Conservation (phyloP, 2,113 vertebrate genomes). For the Microcebus tavaratra region DNA sequence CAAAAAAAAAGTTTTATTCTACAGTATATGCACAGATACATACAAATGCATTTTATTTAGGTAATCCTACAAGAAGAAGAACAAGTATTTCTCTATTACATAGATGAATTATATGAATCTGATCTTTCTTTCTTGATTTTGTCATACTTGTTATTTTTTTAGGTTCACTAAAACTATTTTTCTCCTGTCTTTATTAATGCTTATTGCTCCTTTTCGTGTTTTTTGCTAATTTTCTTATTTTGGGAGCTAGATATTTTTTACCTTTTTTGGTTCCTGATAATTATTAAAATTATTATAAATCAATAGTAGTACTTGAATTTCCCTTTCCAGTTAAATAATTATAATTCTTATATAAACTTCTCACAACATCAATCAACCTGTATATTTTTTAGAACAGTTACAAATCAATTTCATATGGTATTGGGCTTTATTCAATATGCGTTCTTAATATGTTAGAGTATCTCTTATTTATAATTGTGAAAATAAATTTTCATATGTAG, state of each 20-base stretch:
- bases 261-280: background rate
- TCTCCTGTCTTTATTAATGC: background rate
- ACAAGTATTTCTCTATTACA: background rate
- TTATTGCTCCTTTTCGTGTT: background rate
- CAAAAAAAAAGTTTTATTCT: too few relatives aligned
- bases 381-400: background rate
- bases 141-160: background rate
- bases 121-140: background rate
- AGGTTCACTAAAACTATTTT: background rate
- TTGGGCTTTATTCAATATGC: background rate
- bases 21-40: background rate
- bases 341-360: background rate
- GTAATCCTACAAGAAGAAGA: background rate
- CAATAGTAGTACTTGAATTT: background rate
- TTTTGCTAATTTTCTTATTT: background rate
- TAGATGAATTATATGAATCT: background rate
- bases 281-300: background rate
- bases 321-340: slow-evolving; percentile 5
- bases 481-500: background rate
- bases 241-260: background rate
- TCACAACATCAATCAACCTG: background rate
- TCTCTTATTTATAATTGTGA: background rate
- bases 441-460: background rate
- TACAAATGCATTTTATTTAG: background rate
- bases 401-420: background rate